Conservation (phyloP, 2,888 invertebrate genomes). For the Archips crataeganus region DNA sequence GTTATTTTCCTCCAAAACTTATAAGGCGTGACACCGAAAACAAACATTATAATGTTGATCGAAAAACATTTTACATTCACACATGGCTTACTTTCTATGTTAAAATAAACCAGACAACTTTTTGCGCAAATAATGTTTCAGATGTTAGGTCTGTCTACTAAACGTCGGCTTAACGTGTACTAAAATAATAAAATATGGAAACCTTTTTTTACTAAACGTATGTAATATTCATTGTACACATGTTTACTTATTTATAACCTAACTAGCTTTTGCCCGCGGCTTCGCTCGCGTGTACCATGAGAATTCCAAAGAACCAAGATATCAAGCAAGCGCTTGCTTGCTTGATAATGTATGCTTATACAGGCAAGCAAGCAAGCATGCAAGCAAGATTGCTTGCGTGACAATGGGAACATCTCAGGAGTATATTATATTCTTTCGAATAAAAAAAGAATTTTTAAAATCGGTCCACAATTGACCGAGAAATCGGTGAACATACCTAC, state of each 20-base stretch:
- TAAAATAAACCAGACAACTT: constrained; percentile 10
- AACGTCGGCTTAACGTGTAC: not conserved
- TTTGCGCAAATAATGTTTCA: constrained; percentile 3
- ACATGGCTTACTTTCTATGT: constrained; percentile 5
- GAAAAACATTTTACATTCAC: constrained; percentile 1
- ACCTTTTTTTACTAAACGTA: not conserved
- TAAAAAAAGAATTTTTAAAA: no score
- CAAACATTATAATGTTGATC: not conserved
- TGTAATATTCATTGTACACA: not conserved
- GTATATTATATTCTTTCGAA: no score
- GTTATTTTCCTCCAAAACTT: not conserved
- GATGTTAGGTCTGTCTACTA: not conserved
- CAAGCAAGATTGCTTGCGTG: no score
- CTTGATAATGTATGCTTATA: no score
- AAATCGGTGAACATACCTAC: no score
- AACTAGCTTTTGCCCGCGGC: no score
- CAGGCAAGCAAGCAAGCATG: no score
- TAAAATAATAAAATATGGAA: not conserved
- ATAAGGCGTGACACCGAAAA: not conserved
- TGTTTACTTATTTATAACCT: not conserved
- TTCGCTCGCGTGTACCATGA: no score
- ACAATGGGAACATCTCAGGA: no score
- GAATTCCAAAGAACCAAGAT: no score
- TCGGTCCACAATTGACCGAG: no score
- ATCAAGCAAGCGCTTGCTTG: no score